Conservation (phyloP, 2,888 invertebrate genomes). For the Papilio demoleus region DNA sequence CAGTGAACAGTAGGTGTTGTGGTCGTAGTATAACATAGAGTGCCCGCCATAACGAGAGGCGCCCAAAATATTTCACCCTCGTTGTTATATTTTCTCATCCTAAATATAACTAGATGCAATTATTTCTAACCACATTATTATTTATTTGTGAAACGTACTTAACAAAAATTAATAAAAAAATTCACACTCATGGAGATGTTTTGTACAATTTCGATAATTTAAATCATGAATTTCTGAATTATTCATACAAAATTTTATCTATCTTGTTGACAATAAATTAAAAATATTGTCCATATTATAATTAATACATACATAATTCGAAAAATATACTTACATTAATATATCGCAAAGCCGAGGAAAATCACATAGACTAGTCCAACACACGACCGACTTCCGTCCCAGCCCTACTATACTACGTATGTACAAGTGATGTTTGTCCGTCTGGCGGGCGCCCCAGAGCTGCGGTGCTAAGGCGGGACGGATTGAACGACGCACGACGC, state of each 20-base stretch:
- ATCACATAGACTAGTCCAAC: constrained; percentile 25
- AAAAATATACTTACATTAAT: constrained; percentile 32
- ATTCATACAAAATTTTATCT: neutral
- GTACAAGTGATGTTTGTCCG: constrained; percentile 32
- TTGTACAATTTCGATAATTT: neutral
- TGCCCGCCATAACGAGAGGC: constrained; percentile 15
- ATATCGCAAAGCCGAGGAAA: constrained; percentile 3
- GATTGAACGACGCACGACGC: constrained; percentile 54
- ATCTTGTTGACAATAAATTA: constrained; percentile 37
- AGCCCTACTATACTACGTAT: constrained; percentile 21
- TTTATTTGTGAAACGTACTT: neutral
- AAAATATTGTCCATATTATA: too few relatives aligned
- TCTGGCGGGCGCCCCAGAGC: constrained; percentile 10
- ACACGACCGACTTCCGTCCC: constrained; percentile 35
- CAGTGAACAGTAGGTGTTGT: constrained; percentile 37
- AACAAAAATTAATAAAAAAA: neutral
- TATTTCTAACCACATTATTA: neutral
- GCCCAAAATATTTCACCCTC: constrained; percentile 29
- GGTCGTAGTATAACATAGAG: neutral
- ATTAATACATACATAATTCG: neutral
- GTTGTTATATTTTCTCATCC: constrained; percentile 1
- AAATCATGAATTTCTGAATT: constrained; percentile 2
- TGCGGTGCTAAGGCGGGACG: constrained; percentile 46
- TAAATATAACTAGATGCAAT: constrained; percentile 14
- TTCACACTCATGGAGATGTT: neutral